These are phyloP conservation scores for human (Homo sapiens) DNA, from an alignment of 2,113 vertebrate genomes.

Conservation along the genomic window GRCh38 chr6:156467501-156468000, in stretches of 20 bases:
- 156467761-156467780: neutral
- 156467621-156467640: neutral
- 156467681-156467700: neutral
- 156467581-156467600: neutral
- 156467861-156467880: slow-evolving; percentile 28
- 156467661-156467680: neutral
- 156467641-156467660: neutral
- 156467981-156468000: neutral
- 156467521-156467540: neutral
- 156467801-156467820: neutral
- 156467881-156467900: slow-evolving; percentile 20
- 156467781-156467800: neutral
- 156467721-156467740: no score
- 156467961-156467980: neutral
- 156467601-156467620: neutral
- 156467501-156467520: neutral
- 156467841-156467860: slow-evolving; percentile 27
- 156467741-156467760: neutral
- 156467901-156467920: slow-evolving; percentile 50
- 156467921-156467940: slow-evolving; percentile 18
- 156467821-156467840: slow-evolving; percentile 32
- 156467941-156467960: neutral
- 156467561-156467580: neutral
- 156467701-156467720: neutral
- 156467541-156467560: neutral